Base-by-base conservation (phyloP, 2,797 vertebrate species). In the Nannoperca australis region DNA sequence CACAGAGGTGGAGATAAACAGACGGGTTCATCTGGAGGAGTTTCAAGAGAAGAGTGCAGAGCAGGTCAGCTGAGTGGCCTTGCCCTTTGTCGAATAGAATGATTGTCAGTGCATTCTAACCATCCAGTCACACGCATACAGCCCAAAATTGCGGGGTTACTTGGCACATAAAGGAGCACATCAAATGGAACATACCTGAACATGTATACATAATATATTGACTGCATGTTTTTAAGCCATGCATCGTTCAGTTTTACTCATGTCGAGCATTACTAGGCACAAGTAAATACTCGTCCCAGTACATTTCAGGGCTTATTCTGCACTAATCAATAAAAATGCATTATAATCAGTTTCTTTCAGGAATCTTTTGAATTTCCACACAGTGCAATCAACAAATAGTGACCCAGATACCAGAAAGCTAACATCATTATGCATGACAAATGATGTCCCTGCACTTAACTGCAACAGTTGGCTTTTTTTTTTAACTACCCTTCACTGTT, bases 391-490 rank as follows among this genome's bases (percentile, higher is more conserved):
- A 60, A 80, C 64, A 80, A 80, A 84, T 65, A 65, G 59, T 76
- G 70, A 76, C 82, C 71, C 68, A 82, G 68, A 87, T 76, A 82
- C 34, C 61, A 69, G 53, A 61, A 53, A 63, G 58, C 65, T 82
- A 73, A 59, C 63, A 85, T 88, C 86, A 90, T 88, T 79, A 90
- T 86, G 70, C 63, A 76, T 91, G 85, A 92, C 70, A 90, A 90
- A 92, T 81, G 72, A 88, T 64, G 82, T 62, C 62, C 49, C 78
- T 20, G 56, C 81, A 76, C 71, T 81, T 83, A 60, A 38, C 70
- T 67, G 73, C 84, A 84, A 89, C 89, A 88, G 77, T 83, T 82
- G 75, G 70, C 78, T 61, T 74, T 73, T 13, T 42, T 81, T 53
- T 51, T 67, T 17, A n/a, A n/a, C n/a, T 36, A 53, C 38, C 58